These are phyloP conservation scores for Aptenodytes forsteri DNA, from an alignment of 2,113 vertebrate genomes.

Conservation along the genomic window DNA sequence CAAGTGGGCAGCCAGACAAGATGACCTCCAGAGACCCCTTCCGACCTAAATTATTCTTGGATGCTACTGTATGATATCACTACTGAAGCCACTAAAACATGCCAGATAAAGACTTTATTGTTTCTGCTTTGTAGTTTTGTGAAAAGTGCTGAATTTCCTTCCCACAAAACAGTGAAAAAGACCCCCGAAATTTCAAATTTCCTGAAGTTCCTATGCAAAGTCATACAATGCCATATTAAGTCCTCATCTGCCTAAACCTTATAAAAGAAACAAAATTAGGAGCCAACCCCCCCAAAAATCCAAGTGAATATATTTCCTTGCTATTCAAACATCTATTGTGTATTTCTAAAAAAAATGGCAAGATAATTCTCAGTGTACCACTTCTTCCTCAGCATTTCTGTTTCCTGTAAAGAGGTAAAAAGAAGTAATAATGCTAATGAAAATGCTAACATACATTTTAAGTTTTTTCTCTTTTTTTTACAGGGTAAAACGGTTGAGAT, in stretches of 20 bases:
- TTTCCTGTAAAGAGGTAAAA: background rate
- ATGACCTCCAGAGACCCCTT: background rate
- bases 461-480: background rate
- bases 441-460: background rate
- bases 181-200: background rate
- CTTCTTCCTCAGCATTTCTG: background rate
- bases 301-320: background rate
- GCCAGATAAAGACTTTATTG: background rate
- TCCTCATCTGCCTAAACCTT: background rate
- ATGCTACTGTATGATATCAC: background rate
- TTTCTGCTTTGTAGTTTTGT: background rate
- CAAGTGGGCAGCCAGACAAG: background rate
- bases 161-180: background rate
- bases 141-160: background rate
- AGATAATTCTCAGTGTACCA: background rate
- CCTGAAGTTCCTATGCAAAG: background rate
- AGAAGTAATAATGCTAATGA: background rate
- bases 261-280: background rate
- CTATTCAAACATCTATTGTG: background rate
- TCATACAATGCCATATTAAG: background rate
- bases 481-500: background rate
- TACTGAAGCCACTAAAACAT: background rate
- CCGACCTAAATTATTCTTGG: background rate
- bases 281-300: accelerated
- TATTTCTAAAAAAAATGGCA: background rate